A percentile compares a stretch with the other conserved stretches of the same genome.
These are phyloP conservation scores for Drosophila kuntzei DNA, from an alignment of 2,888 invertebrate species.

Conservation along the genomic window DNA sequence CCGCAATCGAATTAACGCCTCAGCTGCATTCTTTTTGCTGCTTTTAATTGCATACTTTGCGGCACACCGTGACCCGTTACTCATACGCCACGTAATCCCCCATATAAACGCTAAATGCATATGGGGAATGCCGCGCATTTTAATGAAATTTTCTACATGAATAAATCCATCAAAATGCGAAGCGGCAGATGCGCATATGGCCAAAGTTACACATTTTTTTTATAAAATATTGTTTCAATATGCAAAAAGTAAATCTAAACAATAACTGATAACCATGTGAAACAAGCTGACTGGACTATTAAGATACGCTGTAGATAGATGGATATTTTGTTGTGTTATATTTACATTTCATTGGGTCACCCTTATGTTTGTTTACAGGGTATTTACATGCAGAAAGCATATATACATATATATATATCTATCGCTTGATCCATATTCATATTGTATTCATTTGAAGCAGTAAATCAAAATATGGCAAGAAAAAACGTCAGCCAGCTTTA, in stretches of 20 bases:
- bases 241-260: constrained; percentile 54
- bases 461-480: constrained; percentile 48
- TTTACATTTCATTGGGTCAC: neutral
- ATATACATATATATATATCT: no score
- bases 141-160: constrained; percentile 77
- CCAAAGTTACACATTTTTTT: constrained; percentile 39
- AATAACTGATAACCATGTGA: constrained; percentile 15
- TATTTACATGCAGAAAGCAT: constrained; percentile 19
- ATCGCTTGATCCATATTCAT: constrained; percentile 27
- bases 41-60: constrained; percentile 60
- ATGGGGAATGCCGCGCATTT: constrained; percentile 50
- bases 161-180: constrained; percentile 71
- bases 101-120: constrained; percentile 21
- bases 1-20: constrained; percentile 59
- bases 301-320: constrained; percentile 5
- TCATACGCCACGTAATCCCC: constrained; percentile 32
- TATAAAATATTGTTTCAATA: constrained; percentile 48
- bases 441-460: constrained; percentile 46
- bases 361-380: constrained; percentile 27
- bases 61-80: constrained; percentile 24
- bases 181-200: constrained; percentile 43
- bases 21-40: constrained; percentile 31
- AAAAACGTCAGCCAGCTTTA: constrained; percentile 36
- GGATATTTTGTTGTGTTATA: neutral
- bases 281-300: neutral